Conservation (phyloP, 2,888 invertebrate genomes). For the Drosophila hawaiiensis region DNA sequence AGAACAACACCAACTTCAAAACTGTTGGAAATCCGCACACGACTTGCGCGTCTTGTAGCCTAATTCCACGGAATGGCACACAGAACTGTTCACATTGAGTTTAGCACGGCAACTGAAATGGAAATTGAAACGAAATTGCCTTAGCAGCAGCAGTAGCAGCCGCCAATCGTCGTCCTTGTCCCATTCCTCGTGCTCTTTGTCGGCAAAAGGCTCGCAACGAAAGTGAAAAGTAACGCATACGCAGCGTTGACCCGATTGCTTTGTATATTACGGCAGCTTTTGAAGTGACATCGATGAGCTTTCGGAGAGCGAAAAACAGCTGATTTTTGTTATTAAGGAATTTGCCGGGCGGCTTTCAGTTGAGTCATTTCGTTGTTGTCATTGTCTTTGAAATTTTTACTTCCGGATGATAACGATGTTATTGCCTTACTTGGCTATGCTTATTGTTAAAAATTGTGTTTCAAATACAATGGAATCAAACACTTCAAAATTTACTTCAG, state of each 20-base stretch:
- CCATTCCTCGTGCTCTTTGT: constrained; percentile 25
- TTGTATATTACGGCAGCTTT: constrained; percentile 50
- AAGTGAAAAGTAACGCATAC: constrained; percentile 78
- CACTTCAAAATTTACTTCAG: neutral
- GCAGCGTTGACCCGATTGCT: constrained; percentile 66
- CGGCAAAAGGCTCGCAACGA: constrained; percentile 57
- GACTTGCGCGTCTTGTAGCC: constrained; percentile 36
- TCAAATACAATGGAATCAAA: neutral
- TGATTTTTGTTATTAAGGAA: constrained; percentile 74
- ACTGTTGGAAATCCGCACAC: constrained; percentile 52
- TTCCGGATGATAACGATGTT: constrained; percentile 2
- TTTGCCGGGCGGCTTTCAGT: constrained; percentile 57
- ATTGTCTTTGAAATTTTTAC: constrained; percentile 25
- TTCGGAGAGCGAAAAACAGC: constrained; percentile 65
- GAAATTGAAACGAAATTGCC: constrained; percentile 63
- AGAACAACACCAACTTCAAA: constrained; percentile 33
- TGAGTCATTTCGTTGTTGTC: constrained; percentile 23
- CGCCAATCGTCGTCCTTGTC: constrained; percentile 26
- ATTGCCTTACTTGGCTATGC: neutral
- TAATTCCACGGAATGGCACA: constrained; percentile 36
- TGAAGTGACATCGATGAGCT: constrained; percentile 38
- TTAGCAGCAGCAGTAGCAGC: constrained; percentile 24
- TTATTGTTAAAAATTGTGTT: neutral
- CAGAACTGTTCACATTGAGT: constrained; percentile 73
- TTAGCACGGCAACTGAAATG: constrained; percentile 78